These are phyloP conservation scores for Ailurus styani DNA, from an alignment of 2,113 vertebrate species.

Conservation along the genomic window DNA sequence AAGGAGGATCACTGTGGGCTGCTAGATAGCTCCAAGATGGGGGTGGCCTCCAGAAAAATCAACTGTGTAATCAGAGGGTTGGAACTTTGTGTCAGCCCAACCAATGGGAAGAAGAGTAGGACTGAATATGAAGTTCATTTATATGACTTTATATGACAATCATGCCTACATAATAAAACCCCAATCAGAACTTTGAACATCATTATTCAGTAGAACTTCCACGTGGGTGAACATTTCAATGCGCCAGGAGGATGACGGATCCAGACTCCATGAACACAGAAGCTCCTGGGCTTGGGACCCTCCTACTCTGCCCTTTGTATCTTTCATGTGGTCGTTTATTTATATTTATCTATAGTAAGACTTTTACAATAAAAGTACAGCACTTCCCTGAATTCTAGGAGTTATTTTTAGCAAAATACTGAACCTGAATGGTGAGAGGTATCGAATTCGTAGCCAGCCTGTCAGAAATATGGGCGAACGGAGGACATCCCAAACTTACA, in stretches of 20 bases:
- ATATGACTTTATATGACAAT: neutral
- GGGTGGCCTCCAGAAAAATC: neutral
- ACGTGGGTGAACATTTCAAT: neutral
- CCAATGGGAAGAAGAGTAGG: neutral
- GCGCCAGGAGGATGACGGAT: fast-evolving
- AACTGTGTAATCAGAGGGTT: neutral
- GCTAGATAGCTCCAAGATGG: neutral
- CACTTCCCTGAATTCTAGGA: neutral
- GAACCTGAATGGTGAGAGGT: neutral
- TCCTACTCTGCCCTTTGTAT: neutral
- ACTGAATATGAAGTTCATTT: neutral
- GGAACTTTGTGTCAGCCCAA: neutral
- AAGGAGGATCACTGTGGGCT: neutral
- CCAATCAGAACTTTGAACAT: neutral
- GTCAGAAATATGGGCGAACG: neutral
- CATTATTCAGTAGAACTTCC: too few relatives aligned
- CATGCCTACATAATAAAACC: neutral
- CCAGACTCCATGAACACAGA: neutral
- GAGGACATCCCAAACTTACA: too few relatives aligned
- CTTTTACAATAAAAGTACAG: neutral
- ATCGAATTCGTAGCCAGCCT: neutral
- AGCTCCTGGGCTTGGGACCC: neutral
- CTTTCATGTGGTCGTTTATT: neutral
- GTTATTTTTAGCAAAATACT: neutral
- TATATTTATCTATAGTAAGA: neutral